Evolutionary conservation across 92 coral and sea anemone genomes (phyloP), one percentile per base, ranked within the genome.

Genomic region (Nematostella vectensis): DNA sequence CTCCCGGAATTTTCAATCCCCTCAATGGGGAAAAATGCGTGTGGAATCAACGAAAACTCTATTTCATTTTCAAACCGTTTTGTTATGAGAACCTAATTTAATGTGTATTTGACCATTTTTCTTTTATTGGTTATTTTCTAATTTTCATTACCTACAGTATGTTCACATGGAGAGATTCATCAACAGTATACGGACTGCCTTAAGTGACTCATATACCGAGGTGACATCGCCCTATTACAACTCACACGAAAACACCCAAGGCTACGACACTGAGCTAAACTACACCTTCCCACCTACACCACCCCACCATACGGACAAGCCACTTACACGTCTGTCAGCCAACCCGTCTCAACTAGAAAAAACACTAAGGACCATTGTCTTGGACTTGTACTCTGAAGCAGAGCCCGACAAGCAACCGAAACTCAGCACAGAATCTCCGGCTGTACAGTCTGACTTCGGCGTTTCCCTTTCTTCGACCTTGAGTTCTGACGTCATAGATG

Each of bases 291-390:
- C 15, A 15, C 27, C 79, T 4, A 50, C 52, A 11, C 11, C 62
- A 28, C 30, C 68, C 48, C 47, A 39, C 57, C 29, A 68, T 29
- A 51, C 50, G n/a, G 38, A 57, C 28, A 84, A 80, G 36, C 65
- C 68, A 1, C 77, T 78, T 1, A 76, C 95, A 12, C 78, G 54
- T 18, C 56, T 85, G 59, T 65, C 88, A 0, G 40, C 56, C 39
- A 85, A 85, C 67, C 95, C 95, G 16, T 66, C 80, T 10, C 63
- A 65, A 61, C 76, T 69, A 21, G 88, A 85, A 40, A 80, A 71
- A 62, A 78, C 75, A 27, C 69, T 85, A 18, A 73, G 84, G 17
- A 60, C 44, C 11, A 50, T 80, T 11, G 95, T 85, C 6, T 45
- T 85, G 13, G 75, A 76, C 20, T 47, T 85, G 57, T 85, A 85